Conservation (phyloP, 2,797 vertebrate species). For the Typhlichthys eigenmanni region DNA sequence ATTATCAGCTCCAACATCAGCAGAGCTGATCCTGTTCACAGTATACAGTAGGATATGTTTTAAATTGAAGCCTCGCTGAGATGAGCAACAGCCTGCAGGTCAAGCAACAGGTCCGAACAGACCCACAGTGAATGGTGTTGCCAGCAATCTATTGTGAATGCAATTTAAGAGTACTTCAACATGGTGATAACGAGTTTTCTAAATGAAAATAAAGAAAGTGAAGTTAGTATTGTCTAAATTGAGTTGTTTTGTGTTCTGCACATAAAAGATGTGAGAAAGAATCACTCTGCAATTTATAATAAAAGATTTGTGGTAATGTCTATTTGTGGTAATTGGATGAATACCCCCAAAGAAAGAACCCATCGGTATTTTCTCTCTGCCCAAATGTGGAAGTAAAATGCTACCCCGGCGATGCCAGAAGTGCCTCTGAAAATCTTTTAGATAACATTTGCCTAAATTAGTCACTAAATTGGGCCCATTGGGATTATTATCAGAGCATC, state of each 20-base stretch:
- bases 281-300: background rate
- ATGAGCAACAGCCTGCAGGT: slow-evolving; percentile 51
- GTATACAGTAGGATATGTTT: slow-evolving; percentile 8
- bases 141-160: slow-evolving; percentile 23
- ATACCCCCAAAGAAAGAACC: slow-evolving; percentile 42
- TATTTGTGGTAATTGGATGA: slow-evolving; percentile 53
- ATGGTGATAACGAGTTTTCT: background rate
- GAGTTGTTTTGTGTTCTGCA: slow-evolving; percentile 23
- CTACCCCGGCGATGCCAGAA: slow-evolving; percentile 46
- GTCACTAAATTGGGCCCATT: slow-evolving; percentile 73
- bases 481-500: slow-evolving; percentile 71
- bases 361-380: slow-evolving; percentile 39
- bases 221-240: no score
- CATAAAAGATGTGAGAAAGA: slow-evolving; percentile 24
- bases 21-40: slow-evolving; percentile 51
- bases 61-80: slow-evolving; percentile 30
- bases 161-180: background rate
- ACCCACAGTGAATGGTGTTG: slow-evolving; percentile 15
- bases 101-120: slow-evolving; percentile 50
- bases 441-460: slow-evolving; percentile 72
- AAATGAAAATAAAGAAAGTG: no score
- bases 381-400: slow-evolving; percentile 47
- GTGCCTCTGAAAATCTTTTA: slow-evolving; percentile 62
- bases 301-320: background rate
- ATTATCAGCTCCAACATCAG: slow-evolving; percentile 64